Conservation (phyloP, 2,797 vertebrate genomes). For the Alfaro cultratus region DNA sequence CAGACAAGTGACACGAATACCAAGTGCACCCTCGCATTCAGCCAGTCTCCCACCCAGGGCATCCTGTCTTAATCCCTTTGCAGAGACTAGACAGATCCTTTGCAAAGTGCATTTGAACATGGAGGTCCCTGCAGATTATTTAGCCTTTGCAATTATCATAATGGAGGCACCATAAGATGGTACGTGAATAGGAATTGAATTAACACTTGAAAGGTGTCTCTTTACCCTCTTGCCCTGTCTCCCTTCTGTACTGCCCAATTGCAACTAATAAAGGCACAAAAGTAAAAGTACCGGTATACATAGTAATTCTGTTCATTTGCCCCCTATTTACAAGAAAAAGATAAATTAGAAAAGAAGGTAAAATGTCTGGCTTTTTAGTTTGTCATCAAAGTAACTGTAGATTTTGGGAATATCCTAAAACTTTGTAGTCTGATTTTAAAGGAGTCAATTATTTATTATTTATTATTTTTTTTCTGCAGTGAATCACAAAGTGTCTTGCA, state of each 20-base stretch:
- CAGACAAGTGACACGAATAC: conserved; percentile 73
- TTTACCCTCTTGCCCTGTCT: conserved; percentile 38
- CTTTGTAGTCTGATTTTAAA: not conserved
- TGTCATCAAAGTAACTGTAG: not conserved
- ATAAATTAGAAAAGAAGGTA: not conserved
- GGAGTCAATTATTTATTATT: not conserved
- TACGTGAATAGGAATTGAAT: conserved; percentile 70
- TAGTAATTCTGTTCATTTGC: not conserved
- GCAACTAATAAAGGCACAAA: conserved; percentile 8
- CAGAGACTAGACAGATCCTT: conserved; percentile 69
- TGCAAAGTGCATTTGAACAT: conserved; percentile 66
- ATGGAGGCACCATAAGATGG: conserved; percentile 80
- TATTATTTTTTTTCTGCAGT: not conserved
- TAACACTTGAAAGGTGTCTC: conserved; percentile 68
- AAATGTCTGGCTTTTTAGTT: not conserved
- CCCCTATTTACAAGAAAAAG: not conserved
- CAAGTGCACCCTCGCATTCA: conserved; percentile 72
- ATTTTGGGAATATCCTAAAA: not conserved
- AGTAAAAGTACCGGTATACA: not conserved
- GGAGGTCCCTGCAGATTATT: conserved; percentile 77
- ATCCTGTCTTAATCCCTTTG: conserved; percentile 74
- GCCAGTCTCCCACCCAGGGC: conserved; percentile 61
- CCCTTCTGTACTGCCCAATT: conserved; percentile 22
- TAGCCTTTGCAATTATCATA: conserved; percentile 83
- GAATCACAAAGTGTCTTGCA: not conserved